phyloP scores from a whole-genome alignment of 2,888 invertebrate species.

The Hanleya hanleyi region DNA sequence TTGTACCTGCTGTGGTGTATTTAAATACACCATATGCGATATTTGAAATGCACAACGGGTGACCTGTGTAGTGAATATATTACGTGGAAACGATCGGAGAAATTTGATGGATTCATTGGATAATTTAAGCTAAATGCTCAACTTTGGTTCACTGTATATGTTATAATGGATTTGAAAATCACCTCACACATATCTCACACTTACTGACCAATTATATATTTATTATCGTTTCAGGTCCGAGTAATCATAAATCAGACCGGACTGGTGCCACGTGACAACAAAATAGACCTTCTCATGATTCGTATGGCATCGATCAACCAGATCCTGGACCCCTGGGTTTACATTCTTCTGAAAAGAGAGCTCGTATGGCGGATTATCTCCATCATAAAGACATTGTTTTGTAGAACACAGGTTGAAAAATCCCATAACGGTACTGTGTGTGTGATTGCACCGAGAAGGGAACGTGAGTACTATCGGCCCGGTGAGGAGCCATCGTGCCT shows the following conservation, averaged over 20 bases:
- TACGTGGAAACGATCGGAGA: too few relatives aligned
- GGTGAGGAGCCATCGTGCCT: neutral
- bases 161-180: too few relatives aligned
- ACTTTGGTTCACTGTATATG: too few relatives aligned
- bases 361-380: constrained; percentile 47
- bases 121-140: too few relatives aligned
- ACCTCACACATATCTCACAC: too few relatives aligned
- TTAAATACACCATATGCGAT: too few relatives aligned
- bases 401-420: neutral
- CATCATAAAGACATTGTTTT: constrained; percentile 23
- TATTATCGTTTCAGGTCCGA: constrained; percentile 49
- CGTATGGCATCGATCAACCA: constrained; percentile 70
- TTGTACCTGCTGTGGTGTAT: too few relatives aligned
- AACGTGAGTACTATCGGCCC: neutral
- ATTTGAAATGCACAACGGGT: too few relatives aligned
- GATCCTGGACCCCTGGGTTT: constrained; percentile 73
- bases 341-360: constrained; percentile 69
- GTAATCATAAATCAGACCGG: constrained; percentile 47
- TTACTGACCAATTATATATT: too few relatives aligned
- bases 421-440: neutral
- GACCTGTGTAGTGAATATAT: too few relatives aligned
- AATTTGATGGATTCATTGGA: too few relatives aligned
- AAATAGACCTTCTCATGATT: constrained; percentile 60
- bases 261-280: constrained; percentile 29
- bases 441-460: neutral